These are phyloP conservation scores for Equus przewalskii DNA, from an alignment of 2,113 vertebrate genomes.

Conservation along the genomic window DNA sequence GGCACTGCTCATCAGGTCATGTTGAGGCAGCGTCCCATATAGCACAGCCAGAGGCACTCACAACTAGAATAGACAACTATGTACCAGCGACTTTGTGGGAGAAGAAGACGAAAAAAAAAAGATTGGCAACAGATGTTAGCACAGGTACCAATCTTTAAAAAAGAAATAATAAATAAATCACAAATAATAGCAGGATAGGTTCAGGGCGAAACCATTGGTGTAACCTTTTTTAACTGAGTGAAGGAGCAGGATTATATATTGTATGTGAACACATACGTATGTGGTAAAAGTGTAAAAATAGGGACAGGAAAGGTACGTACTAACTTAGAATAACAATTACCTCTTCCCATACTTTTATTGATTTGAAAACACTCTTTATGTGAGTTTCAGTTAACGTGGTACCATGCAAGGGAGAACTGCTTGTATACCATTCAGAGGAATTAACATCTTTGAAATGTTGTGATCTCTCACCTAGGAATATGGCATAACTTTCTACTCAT, in stretches of 20 bases:
- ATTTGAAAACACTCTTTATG: background rate
- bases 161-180: too few species aligned
- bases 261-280: background rate
- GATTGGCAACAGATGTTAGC: too few species aligned
- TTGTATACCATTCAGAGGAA: background rate
- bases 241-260: background rate
- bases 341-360: background rate
- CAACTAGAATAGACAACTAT: too few species aligned
- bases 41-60: too few species aligned
- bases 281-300: background rate
- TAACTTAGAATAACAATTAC: background rate
- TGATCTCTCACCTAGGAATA: background rate
- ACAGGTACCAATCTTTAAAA: too few species aligned
- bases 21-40: too few species aligned
- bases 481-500: background rate
- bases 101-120: too few species aligned
- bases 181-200: background rate
- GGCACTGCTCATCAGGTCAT: too few species aligned
- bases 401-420: background rate
- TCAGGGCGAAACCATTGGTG: background rate
- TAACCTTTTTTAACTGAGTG: background rate
- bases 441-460: background rate
- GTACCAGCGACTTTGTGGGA: too few species aligned
- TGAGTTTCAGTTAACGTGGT: background rate
- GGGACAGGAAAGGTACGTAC: background rate